Conservation (phyloP, 2,797 vertebrate species). For the Crypturellus tataupa region DNA sequence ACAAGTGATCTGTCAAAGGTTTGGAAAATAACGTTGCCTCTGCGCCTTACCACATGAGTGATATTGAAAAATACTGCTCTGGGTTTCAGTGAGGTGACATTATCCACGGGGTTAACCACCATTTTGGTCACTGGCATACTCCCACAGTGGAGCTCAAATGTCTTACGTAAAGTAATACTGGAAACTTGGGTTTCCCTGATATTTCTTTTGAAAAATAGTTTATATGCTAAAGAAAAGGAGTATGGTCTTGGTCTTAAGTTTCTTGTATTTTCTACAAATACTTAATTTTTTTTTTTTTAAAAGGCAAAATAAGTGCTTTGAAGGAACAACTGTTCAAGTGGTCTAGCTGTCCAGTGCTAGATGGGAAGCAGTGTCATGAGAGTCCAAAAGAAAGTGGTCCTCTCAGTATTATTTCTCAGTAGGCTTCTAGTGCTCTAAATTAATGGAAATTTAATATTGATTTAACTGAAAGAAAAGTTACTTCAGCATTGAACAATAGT, state of each 20-base stretch:
- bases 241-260: neutral
- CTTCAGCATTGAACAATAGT: neutral
- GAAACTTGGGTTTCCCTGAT: neutral
- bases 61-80: neutral
- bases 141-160: neutral
- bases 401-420: neutral
- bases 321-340: neutral
- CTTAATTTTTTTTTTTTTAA: neutral
- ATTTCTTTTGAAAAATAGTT: neutral
- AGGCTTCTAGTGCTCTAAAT: neutral
- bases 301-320: neutral
- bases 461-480: neutral
- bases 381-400: neutral
- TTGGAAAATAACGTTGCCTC: constrained; percentile 1
- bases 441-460: neutral
- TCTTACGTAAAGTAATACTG: constrained; percentile 15
- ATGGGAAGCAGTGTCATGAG: neutral
- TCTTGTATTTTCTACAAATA: neutral
- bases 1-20: neutral
- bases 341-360: neutral
- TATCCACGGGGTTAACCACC: neutral
- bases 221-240: neutral
- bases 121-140: neutral
- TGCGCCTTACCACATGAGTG: neutral
- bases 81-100: neutral